Base-by-base conservation (phyloP, 2,888 invertebrate genomes). In the Heliothis peltigera region DNA sequence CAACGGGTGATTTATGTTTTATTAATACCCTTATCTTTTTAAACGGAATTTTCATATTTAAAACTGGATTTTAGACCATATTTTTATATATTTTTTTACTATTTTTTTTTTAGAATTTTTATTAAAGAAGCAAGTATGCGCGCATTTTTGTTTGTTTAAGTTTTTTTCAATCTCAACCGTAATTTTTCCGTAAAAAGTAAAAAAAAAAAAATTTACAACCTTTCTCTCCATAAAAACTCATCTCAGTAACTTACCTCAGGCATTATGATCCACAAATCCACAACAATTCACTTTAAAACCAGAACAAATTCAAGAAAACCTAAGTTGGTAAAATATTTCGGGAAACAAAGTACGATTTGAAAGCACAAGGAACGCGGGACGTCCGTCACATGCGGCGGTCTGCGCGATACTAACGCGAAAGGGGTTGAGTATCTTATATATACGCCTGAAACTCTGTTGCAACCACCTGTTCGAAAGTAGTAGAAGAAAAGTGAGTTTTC, bases 371-470 rank as follows among this genome's bases (percentile, higher is more conserved):
- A 60, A 57, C 64, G 54, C 64, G 54, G 15, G 15, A 75, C 87
- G 73, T 67, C 82, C 67, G 54, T 64, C 63, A 48, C 15, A 53
- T 22, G 10, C 69, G 78, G 66, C 75, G 80, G 69, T 69, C 64
- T 63, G 57, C 70, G 68, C 76, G 64, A 70, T 44, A 87, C 88
- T 88, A 82, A 22, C 28, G 8, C 15, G 4, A 8, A 51, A 65
- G 65, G 77, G 83, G 81, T 77, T 65, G 73, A 54, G 62, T 70
- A 75, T 77, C 78, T 59, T 80, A 75, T 87, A 82, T 86, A 84
- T 78, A 73, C 62, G 47, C 21, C 53, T 43, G 43, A 57, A 67
- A 62, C 58, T 44, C 22, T 79, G 62, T 76, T 79, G 77, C 70
- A 80, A 81, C 81, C 78, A 85, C 83, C 75, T 84, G 87, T 86